Evolutionary conservation across 2,888 invertebrate genomes (phyloP).

Genomic region (Pammene aurita): DNA sequence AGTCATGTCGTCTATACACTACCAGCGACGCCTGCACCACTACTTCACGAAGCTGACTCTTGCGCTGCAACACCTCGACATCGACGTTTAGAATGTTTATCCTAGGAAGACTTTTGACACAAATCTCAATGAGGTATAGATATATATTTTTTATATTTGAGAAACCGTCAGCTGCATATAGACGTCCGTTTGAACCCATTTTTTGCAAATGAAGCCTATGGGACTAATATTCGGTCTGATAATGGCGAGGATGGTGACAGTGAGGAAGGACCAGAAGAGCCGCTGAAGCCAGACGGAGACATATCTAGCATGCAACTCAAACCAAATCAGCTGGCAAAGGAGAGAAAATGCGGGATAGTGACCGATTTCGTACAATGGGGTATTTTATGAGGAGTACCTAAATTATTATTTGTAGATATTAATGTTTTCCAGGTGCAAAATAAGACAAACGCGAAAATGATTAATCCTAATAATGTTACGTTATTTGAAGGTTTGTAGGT

Average conservation of each 20-base stretch:
- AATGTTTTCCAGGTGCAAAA: neutral
- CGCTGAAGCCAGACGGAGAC: conserved; percentile 11
- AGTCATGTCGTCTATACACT: conserved; percentile 39
- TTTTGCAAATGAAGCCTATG: conserved; percentile 17
- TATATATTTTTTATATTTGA: too few species aligned
- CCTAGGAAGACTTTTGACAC: conserved; percentile 24
- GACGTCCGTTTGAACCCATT: too few species aligned
- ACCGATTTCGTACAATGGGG: conserved; percentile 29
- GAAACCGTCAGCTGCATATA: too few species aligned
- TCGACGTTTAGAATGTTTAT: conserved; percentile 26
- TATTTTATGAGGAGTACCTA: conserved; percentile 12
- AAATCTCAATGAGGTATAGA: conserved; percentile 21
- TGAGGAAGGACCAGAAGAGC: conserved; percentile 22
- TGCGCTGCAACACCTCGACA: conserved; percentile 14
- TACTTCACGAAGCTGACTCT: conserved; percentile 33
- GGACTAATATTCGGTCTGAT: conserved; percentile 11
- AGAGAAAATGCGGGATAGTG: conserved; percentile 23
- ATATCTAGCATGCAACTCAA: neutral
- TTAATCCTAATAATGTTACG: neutral
- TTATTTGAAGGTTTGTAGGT: neutral
- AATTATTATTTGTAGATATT: neutral
- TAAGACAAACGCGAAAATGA: neutral
- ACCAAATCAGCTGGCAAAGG: neutral
- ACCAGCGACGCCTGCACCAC: conserved; percentile 28
- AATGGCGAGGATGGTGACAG: conserved; percentile 3